Percentiles rank a stretch among this genome's conserved stretches.
These are phyloP conservation scores for Leptogaster cylindrica DNA, from an alignment of 2,888 invertebrate species.

Conservation along the genomic window DNA sequence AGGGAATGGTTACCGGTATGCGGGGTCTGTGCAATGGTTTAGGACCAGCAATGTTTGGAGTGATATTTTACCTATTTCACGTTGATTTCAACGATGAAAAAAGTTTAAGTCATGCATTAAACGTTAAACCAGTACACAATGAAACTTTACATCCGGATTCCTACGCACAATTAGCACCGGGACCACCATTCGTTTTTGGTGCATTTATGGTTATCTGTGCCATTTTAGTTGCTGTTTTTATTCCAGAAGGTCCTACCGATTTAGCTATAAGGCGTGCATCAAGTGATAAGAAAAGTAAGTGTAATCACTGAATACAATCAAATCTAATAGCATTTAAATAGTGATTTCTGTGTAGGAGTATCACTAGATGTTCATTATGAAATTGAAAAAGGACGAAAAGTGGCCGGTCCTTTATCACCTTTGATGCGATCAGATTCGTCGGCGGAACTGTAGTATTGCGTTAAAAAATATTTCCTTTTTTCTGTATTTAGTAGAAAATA, in stretches of 20 bases:
- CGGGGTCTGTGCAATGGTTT: constrained; percentile 96
- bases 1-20: constrained; percentile 99
- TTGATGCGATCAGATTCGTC: constrained; percentile 79
- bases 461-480: constrained; percentile 22
- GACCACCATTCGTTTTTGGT: constrained; percentile 98
- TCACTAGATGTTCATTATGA: constrained; percentile 82
- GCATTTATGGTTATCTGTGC: constrained; percentile 96
- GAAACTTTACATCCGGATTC: constrained; percentile 60
- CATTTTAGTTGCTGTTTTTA: constrained; percentile 87
- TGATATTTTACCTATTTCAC: constrained; percentile 98
- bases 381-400: constrained; percentile 78
- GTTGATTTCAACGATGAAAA: constrained; percentile 91
- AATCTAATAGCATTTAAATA: neutral
- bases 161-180: constrained; percentile 81
- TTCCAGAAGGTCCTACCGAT: constrained; percentile 71
- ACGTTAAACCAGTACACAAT: constrained; percentile 57
- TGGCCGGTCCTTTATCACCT: constrained; percentile 78
- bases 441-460: constrained; percentile 70
- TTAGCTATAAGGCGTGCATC: constrained; percentile 61
- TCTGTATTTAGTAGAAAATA: neutral
- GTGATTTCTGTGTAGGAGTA: constrained; percentile 63
- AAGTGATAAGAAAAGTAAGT: constrained; percentile 69
- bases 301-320: constrained; percentile 12
- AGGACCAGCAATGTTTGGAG: constrained; percentile 98
- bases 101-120: constrained; percentile 48